Evolutionary conservation across 2,113 vertebrate genomes (phyloP), one percentile per base, ranked within the genome.

Genomic region (Tragelaphus imberbis): DNA sequence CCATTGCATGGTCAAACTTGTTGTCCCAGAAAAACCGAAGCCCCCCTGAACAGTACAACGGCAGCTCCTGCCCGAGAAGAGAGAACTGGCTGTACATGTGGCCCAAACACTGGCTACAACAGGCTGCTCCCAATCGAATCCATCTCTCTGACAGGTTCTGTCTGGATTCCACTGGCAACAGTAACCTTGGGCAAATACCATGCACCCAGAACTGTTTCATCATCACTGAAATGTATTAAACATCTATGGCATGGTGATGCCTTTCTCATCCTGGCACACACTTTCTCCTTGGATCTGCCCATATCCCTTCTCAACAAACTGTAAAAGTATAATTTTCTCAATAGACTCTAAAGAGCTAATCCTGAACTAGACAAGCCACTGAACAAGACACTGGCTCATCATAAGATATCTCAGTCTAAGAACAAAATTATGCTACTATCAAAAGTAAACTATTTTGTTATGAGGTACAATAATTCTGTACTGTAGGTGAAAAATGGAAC

Each of bases 21-120:
- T 99, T 99, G 98, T 99, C 99, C 99, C 99, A 99, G 99, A 99
- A 99, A 99, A 99, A 99, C 82, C 99, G 99, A 97, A 99, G 97
- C 21, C 99, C 99, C 61, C 99, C 99, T 0, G 99, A 99, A 92
- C 99, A 99, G 98, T 99, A 99, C 80, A 99, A 98, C 0, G 99
- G 99, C 90, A 99, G 98, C 94, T 99, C 99, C 99, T 99, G 97
- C 58, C 44, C 87, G 33, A 80, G 86, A 84, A 81, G 68, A 97
- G 49, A 97, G 65, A 94, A 87, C 5, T 58, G 59, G 36, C 63
- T 90, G 1, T 88, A 44, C 19, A 14, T 56, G 4, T 47, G 71
- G 40, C 77, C 55, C 33, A 9, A 53, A 85, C 49, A 80, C 14
- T 17, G 82, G 14, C 15, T 21, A 49, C 47, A 71, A 30, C 79